These are phyloP conservation scores for Anoplophora glabripennis DNA, from an alignment of 1,140 invertebrate genomes.

Conservation along the genomic window DNA sequence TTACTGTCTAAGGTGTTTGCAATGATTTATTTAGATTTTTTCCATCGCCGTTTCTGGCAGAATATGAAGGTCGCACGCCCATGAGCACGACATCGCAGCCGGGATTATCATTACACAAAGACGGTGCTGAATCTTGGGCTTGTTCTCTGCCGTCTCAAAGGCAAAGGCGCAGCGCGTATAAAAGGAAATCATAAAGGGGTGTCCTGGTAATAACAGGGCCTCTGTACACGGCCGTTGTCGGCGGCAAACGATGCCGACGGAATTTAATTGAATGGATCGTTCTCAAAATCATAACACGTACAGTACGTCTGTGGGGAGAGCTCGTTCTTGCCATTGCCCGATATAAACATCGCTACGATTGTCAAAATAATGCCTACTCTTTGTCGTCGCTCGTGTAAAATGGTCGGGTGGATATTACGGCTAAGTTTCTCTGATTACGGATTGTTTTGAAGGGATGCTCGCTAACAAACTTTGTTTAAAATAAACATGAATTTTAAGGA, in stretches of 20 bases:
- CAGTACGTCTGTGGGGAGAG: background rate
- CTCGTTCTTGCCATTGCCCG: background rate
- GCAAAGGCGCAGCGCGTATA: constrained; percentile 16
- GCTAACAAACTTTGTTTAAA: no score
- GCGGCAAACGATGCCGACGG: constrained; percentile 34
- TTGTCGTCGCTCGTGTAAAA: background rate
- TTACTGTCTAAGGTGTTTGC: no score
- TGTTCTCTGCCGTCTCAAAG: constrained; percentile 25
- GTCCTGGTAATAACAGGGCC: constrained; percentile 26
- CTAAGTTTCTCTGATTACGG: background rate
- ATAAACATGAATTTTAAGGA: no score
- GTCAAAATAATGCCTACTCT: background rate
- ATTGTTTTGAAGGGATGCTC: no score
- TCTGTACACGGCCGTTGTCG: constrained; percentile 31
- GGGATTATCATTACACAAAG: constrained; percentile 17
- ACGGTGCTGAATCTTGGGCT: constrained; percentile 11
- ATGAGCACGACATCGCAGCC: background rate
- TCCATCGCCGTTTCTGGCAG: no score
- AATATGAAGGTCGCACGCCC: no score
- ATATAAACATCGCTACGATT: background rate
- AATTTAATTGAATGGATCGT: constrained; percentile 35
- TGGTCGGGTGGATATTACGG: background rate
- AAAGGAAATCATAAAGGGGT: constrained; percentile 29
- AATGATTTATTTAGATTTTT: no score
- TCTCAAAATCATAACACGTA: constrained; percentile 36